A percentile compares a stretch with the other conserved stretches of the same genome.
Conservation (phyloP, 2,888 invertebrate genomes). For the Leucoptera coffeella region DNA sequence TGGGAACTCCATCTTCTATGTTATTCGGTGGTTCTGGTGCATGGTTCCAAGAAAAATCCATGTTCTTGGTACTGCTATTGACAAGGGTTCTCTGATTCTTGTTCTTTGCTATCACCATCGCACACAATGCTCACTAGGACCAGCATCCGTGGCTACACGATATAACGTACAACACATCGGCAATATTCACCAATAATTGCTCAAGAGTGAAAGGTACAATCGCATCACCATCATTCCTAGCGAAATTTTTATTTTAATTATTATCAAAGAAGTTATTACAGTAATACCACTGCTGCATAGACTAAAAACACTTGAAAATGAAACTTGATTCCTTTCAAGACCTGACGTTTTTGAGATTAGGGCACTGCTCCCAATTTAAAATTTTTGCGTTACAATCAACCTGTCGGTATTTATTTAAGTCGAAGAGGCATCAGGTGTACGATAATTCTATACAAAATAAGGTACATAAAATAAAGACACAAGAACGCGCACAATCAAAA, state of each 20-base stretch:
- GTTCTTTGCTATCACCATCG: conserved; percentile 67
- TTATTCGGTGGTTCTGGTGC: conserved; percentile 32
- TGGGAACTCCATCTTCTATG: conserved; percentile 46
- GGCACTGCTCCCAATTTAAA: no score
- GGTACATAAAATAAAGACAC: no score
- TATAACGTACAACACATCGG: conserved; percentile 37
- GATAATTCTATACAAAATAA: no score
- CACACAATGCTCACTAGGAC: conserved; percentile 39
- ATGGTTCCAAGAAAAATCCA: conserved; percentile 39
- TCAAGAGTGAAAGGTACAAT: conserved; percentile 42
- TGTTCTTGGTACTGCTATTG: conserved; percentile 40
- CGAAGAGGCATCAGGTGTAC: no score
- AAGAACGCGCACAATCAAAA: no score
- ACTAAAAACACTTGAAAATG: no score
- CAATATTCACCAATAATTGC: conserved; percentile 19
- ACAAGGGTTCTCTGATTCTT: conserved; percentile 33
- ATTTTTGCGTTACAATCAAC: no score
- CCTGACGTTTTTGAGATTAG: no score
- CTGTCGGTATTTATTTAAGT: no score
- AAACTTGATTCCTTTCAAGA: conserved; percentile 51
- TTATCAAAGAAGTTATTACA: no score
- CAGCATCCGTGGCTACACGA: conserved; percentile 29
- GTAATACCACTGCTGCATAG: no score
- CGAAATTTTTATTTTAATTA: no score
- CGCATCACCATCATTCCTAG: conserved; percentile 30